Conservation (phyloP, 2,113 vertebrate genomes). For the Mustelus asterias region DNA sequence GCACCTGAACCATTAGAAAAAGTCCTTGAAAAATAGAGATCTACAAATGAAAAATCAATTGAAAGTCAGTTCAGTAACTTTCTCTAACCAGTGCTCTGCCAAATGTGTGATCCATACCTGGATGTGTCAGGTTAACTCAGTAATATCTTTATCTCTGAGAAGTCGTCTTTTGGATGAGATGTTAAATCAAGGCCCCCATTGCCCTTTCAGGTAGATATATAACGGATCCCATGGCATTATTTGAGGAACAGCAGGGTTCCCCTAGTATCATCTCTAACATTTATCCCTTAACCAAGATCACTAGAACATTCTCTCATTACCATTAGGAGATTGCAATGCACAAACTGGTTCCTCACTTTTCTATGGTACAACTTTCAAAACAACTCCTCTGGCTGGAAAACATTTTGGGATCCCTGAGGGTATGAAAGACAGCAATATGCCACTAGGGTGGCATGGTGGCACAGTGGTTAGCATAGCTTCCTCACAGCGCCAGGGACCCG, state of each 20-base stretch:
- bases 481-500: too few species aligned
- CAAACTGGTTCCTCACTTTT: neutral
- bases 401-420: neutral
- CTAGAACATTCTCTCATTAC: neutral
- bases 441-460: too few species aligned
- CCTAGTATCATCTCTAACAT: neutral
- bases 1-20: slow-evolving; percentile 2
- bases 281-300: neutral
- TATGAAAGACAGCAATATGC: neutral
- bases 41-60: slow-evolving; percentile 13
- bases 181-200: too few species aligned
- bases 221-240: neutral
- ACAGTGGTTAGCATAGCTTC: too few species aligned
- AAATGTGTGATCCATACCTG: neutral
- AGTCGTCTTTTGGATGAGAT: neutral
- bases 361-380: neutral
- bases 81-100: neutral
- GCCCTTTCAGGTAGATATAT: neutral
- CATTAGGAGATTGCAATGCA: neutral
- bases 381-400: neutral
- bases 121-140: neutral
- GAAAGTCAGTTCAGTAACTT: neutral
- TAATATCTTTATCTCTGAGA: neutral
- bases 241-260: neutral
- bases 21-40: neutral